phyloP scores from a whole-genome alignment of 2,113 vertebrate genomes.

The Nothoprocta perdicaria region DNA sequence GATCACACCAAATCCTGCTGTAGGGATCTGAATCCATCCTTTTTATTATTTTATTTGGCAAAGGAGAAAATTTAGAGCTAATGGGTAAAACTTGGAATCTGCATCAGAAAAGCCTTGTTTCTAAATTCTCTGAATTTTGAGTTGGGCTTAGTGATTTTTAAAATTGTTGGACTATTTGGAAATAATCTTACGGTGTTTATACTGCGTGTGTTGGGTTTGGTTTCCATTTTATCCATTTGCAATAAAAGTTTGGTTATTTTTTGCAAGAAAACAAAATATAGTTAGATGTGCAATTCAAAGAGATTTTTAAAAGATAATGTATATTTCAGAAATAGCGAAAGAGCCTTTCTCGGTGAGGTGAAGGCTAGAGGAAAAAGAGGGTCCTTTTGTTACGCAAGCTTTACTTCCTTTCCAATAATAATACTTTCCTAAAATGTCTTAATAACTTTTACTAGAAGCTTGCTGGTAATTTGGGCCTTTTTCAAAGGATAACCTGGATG shows the following conservation, averaged over 20 bases:
- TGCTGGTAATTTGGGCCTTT: not conserved
- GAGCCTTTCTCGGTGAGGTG: not conserved
- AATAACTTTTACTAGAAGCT: not conserved
- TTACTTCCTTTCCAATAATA: conserved; percentile 16
- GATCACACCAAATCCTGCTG: not conserved
- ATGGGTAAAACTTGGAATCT: not conserved
- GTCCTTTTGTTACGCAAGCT: not conserved
- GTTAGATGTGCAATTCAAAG: not conserved
- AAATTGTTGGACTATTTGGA: not conserved
- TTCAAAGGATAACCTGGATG: not conserved
- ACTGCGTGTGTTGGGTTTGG: not conserved
- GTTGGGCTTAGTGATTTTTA: not conserved
- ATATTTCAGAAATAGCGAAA: not conserved
- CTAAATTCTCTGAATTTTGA: not conserved
- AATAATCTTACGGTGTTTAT: not conserved
- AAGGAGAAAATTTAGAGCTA: not conserved
- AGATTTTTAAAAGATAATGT: not conserved
- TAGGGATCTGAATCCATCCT: not conserved
- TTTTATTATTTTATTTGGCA: not conserved
- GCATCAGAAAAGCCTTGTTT: not conserved
- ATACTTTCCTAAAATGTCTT: not conserved
- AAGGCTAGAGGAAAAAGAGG: not conserved
- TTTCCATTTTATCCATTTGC: conserved; percentile 10
- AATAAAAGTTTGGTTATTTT: not conserved
- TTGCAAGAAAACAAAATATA: not conserved